Evolutionary conservation across 2,888 invertebrate genomes (phyloP).

Genomic region (Malthinus seriepunctatus): DNA sequence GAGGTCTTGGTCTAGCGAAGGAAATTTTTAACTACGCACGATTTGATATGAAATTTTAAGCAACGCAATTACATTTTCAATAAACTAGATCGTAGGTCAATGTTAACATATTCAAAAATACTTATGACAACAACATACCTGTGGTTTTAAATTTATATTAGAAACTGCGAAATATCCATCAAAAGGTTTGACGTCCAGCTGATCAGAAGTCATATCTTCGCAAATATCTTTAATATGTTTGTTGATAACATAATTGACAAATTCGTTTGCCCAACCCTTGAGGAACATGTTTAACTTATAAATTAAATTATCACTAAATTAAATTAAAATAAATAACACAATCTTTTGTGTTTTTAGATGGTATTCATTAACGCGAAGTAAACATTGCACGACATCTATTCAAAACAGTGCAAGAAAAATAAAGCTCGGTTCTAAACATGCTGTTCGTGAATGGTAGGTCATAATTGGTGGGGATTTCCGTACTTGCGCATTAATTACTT

Average conservation of each 20-base stretch:
- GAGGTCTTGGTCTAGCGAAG: no score
- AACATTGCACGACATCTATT: slow-evolving; percentile 5
- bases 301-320: neutral
- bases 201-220: no score
- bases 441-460: slow-evolving; percentile 24
- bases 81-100: slow-evolving; percentile 28
- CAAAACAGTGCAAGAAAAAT: slow-evolving; percentile 1
- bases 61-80: slow-evolving; percentile 15
- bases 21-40: slow-evolving; percentile 1
- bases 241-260: no score
- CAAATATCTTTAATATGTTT: no score
- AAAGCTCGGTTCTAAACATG: slow-evolving; percentile 13
- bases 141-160: neutral
- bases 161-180: no score
- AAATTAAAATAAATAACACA: neutral
- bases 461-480: slow-evolving; percentile 18
- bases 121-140: slow-evolving; percentile 4
- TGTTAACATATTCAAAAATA: slow-evolving; percentile 22
- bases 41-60: slow-evolving; percentile 12
- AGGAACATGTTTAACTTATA: neutral
- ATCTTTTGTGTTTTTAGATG: neutral
- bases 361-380: neutral
- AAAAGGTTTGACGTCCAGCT: no score
- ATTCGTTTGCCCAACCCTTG: no score
- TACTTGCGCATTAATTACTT: slow-evolving; percentile 15